These are phyloP conservation scores for Chaetorhynchus papuensis DNA, from an alignment of 2,113 vertebrate species.

Conservation along the genomic window DNA sequence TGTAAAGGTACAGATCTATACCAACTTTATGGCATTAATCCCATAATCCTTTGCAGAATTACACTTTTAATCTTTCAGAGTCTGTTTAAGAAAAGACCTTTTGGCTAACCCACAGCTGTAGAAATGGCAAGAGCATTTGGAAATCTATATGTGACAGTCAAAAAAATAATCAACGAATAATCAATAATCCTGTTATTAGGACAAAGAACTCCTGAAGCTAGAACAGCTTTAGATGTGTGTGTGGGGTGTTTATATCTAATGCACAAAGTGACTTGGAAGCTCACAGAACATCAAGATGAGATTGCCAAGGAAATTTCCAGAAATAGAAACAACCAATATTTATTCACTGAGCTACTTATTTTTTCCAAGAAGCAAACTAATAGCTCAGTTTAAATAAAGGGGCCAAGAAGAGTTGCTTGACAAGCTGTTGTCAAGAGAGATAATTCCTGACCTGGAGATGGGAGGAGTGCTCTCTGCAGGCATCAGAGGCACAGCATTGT, in stretches of 20 bases:
- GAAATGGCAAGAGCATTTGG: not conserved
- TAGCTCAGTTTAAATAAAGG: not conserved
- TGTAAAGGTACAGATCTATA: not conserved
- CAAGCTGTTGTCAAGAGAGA: not conserved
- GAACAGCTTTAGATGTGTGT: not conserved
- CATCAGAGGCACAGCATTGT: not conserved
- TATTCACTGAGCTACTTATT: not conserved
- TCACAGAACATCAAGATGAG: not conserved
- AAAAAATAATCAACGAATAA: not conserved
- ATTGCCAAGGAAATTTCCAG: not conserved
- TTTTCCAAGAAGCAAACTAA: not conserved
- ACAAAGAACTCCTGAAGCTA: not conserved
- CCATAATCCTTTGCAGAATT: not conserved
- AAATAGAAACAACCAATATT: not conserved
- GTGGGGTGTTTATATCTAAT: not conserved
- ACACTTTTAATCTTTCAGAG: not conserved
- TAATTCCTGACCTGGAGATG: not conserved
- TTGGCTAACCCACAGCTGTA: not conserved
- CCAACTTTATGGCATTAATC: not conserved
- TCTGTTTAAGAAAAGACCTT: not conserved
- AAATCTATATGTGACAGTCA: not conserved
- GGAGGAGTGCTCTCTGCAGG: not conserved
- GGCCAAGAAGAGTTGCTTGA: not conserved
- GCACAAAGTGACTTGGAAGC: not conserved
- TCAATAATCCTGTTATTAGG: not conserved